Conservation (phyloP, 1,140 invertebrate genomes). For the Ptiloglossa arizonensis region DNA sequence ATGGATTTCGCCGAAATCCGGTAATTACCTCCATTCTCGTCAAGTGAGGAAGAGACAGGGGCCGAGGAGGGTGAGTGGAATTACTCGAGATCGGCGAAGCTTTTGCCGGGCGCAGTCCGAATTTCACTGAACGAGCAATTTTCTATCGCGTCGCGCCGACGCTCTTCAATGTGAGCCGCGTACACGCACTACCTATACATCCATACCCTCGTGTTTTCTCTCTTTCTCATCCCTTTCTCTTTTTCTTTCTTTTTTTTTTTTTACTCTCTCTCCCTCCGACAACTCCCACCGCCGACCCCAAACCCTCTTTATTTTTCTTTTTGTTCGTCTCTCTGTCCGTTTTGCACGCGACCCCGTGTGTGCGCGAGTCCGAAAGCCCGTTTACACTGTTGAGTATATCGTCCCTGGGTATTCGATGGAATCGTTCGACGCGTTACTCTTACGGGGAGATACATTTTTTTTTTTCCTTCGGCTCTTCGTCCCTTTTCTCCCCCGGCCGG, state of each 20-base stretch:
- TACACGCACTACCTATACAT: constrained; percentile 21
- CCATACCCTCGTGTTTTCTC: not conserved
- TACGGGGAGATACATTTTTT: not conserved
- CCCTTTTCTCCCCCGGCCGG: not conserved
- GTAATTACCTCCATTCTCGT: constrained; percentile 68
- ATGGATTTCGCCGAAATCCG: constrained; percentile 67
- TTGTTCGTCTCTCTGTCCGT: constrained; percentile 17
- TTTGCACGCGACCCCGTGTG: not conserved
- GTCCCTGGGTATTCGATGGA: constrained; percentile 20
- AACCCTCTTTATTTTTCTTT: not conserved
- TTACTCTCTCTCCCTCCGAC: not conserved
- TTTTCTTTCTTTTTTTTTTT: not conserved
- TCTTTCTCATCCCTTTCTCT: not conserved
- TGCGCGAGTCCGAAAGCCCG: not conserved
- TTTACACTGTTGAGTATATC: constrained; percentile 34
- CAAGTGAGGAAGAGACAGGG: constrained; percentile 32
- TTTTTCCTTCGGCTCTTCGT: too few relatives aligned
- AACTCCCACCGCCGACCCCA: too few relatives aligned
- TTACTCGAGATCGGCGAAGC: constrained; percentile 60
- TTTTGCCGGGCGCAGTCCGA: constrained; percentile 50
- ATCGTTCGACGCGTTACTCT: constrained; percentile 1
- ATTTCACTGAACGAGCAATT: constrained; percentile 49
- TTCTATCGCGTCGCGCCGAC: constrained; percentile 37
- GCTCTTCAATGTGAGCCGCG: not conserved
- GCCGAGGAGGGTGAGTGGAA: constrained; percentile 33